These are phyloP conservation scores for Sparidentex hasta DNA, from an alignment of 2,797 vertebrate species.

Conservation along the genomic window DNA sequence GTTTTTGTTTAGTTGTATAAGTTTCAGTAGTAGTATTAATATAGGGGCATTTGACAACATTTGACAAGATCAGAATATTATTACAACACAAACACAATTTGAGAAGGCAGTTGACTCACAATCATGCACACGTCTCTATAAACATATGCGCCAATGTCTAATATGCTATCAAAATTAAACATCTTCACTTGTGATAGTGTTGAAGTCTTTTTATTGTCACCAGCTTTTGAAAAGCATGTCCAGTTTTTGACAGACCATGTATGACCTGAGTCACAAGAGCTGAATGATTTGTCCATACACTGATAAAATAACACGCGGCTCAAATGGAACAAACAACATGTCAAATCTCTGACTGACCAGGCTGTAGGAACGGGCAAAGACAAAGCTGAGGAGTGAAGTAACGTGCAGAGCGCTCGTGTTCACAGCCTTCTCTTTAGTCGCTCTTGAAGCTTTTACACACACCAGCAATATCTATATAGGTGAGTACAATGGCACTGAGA, in stretches of 20 bases:
- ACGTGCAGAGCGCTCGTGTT: slow-evolving; percentile 56
- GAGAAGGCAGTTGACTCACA: no score
- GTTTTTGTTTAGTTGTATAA: no score
- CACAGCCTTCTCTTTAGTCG: slow-evolving; percentile 42
- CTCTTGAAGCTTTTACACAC: slow-evolving; percentile 39
- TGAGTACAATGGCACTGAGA: slow-evolving; percentile 24
- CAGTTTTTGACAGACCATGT: slow-evolving; percentile 40
- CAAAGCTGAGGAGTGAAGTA: slow-evolving; percentile 27
- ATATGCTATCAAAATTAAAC: not conserved
- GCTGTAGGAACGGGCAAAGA: slow-evolving; percentile 20
- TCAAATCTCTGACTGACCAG: slow-evolving; percentile 23
- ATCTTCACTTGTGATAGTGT: not conserved
- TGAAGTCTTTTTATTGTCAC: not conserved
- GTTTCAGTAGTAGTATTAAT: no score
- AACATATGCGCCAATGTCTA: no score
- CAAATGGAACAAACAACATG: not conserved
- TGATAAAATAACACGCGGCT: slow-evolving; percentile 17
- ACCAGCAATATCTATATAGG: slow-evolving; percentile 41
- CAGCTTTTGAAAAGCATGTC: not conserved
- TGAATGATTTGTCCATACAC: slow-evolving; percentile 5
- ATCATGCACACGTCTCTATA: no score
- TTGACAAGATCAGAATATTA: no score
- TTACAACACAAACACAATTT: no score
- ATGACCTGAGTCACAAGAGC: slow-evolving; percentile 24
- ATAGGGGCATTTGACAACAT: no score